Conservation (phyloP, 2,113 vertebrate species). For the Malurus melanocephalus region DNA sequence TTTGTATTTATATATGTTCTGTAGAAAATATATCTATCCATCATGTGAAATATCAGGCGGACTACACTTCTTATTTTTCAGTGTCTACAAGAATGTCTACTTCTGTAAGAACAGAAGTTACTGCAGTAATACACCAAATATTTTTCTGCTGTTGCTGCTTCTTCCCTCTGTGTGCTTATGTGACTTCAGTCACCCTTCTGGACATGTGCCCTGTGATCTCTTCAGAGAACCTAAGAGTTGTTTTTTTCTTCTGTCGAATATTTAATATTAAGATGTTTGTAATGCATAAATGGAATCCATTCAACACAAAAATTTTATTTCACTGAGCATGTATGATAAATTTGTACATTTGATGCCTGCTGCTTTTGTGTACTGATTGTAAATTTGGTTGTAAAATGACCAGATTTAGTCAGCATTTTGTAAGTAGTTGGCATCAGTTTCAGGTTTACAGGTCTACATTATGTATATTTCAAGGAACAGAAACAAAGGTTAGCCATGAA, state of each 20-base stretch:
- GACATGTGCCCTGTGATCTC: background rate
- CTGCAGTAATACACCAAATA: background rate
- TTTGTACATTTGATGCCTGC: background rate
- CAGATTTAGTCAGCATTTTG: background rate
- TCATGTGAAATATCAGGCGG: background rate
- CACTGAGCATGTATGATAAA: accelerated
- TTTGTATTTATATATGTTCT: background rate
- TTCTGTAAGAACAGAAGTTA: background rate
- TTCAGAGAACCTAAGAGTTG: background rate
- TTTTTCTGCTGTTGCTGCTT: background rate
- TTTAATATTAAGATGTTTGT: background rate
- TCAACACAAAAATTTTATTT: background rate
- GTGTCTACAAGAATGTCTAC: background rate
- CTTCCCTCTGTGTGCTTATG: background rate
- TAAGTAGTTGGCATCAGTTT: background rate
- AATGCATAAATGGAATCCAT: background rate
- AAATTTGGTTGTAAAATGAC: background rate
- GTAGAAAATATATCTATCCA: background rate
- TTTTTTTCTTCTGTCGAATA: background rate
- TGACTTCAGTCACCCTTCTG: background rate
- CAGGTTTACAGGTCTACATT: background rate
- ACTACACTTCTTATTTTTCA: background rate
- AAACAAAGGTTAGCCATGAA: background rate
- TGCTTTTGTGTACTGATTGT: background rate
- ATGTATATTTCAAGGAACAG: background rate